These are phyloP conservation scores for Drosophila putrida DNA, from an alignment of 2,888 invertebrate genomes.

Conservation along the genomic window DNA sequence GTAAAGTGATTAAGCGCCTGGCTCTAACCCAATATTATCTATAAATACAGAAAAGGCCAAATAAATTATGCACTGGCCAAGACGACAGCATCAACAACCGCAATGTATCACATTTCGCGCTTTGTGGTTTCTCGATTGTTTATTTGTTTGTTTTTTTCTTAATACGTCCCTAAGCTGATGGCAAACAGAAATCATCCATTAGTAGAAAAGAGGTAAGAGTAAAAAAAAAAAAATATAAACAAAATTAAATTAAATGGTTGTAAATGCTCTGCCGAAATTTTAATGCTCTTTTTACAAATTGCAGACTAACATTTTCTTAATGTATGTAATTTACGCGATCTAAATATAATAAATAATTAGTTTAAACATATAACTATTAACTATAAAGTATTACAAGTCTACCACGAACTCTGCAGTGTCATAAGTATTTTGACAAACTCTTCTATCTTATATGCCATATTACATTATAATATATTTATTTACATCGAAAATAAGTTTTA, in stretches of 20 bases:
- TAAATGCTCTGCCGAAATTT: not conserved
- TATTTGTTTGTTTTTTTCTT: slow-evolving; percentile 19
- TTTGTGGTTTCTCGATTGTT: slow-evolving; percentile 44
- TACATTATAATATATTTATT: too few species aligned
- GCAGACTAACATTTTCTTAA: too few species aligned
- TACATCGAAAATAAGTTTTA: too few species aligned
- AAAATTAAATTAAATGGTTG: not conserved
- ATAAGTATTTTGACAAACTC: too few species aligned
- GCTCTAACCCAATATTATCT: slow-evolving; percentile 64
- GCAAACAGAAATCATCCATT: slow-evolving; percentile 74
- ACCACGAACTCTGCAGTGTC: too few species aligned
- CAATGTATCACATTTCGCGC: slow-evolving; percentile 77
- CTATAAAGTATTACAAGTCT: too few species aligned
- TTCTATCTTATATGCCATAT: too few species aligned
- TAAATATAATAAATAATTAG: too few species aligned
- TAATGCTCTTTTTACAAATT: slow-evolving; percentile 19
- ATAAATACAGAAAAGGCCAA: slow-evolving; percentile 55
- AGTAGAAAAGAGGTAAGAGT: slow-evolving; percentile 33
- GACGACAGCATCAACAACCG: slow-evolving; percentile 40
- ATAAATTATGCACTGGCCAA: slow-evolving; percentile 67
- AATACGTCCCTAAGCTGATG: slow-evolving; percentile 59
- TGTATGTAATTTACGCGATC: too few species aligned
- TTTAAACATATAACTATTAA: too few species aligned
- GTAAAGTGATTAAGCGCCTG: slow-evolving; percentile 68
- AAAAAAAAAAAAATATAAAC: slow-evolving; percentile 17